Evolutionary conservation across 2,888 invertebrate genomes (phyloP).

Genomic region (Sarcophaga rosellei): DNA sequence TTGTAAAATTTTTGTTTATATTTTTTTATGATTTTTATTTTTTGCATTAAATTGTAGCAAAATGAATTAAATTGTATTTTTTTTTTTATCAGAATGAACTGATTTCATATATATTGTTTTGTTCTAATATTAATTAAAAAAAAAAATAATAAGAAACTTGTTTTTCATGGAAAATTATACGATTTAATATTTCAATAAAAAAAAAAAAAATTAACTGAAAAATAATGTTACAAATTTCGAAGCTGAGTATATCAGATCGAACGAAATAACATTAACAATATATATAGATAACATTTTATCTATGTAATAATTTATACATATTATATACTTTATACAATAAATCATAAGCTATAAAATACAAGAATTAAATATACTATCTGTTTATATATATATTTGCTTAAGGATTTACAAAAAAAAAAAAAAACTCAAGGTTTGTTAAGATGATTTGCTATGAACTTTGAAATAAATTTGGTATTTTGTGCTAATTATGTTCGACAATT

Average conservation of each 20-base stretch:
- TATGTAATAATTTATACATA: slow-evolving; percentile 70
- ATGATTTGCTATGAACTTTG: no score
- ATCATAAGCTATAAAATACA: slow-evolving; percentile 63
- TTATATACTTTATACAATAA: slow-evolving; percentile 68
- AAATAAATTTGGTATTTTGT: no score
- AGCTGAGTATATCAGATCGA: slow-evolving; percentile 64
- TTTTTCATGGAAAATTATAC: slow-evolving; percentile 50
- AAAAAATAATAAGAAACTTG: slow-evolving; percentile 20
- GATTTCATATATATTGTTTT: slow-evolving; percentile 48
- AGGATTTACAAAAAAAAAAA: slow-evolving; percentile 42
- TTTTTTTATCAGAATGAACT: slow-evolving; percentile 20
- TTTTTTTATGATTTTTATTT: not conserved
- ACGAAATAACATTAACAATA: slow-evolving; percentile 69
- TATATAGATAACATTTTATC: slow-evolving; percentile 67
- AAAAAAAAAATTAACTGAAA: slow-evolving; percentile 61
- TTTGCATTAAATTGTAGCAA: not conserved
- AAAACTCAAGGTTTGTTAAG: not conserved
- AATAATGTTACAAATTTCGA: slow-evolving; percentile 49
- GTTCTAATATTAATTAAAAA: slow-evolving; percentile 49
- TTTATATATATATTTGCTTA: not conserved
- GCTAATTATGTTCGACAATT: no score
- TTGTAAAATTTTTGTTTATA: slow-evolving; percentile 28
- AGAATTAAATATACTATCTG: slow-evolving; percentile 42
- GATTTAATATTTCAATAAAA: slow-evolving; percentile 67
- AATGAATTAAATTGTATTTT: not conserved